Conservation (phyloP, 2,113 vertebrate species). For the Lonchura striata region DNA sequence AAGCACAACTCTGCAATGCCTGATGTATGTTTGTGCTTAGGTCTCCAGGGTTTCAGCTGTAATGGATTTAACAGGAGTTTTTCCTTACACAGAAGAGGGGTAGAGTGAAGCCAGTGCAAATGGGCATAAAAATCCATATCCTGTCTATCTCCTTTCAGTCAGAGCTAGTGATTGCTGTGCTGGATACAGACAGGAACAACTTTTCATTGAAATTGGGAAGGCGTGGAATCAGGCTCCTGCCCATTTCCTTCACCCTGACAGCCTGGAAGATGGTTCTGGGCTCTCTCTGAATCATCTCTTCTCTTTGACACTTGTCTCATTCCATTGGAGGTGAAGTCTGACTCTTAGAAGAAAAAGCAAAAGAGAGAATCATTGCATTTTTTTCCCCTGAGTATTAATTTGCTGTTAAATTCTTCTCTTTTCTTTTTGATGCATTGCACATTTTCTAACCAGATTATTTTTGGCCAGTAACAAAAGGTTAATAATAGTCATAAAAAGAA, state of each 20-base stretch:
- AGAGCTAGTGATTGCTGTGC: neutral
- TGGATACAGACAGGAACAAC: neutral
- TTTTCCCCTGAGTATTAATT: neutral
- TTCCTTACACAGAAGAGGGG: neutral
- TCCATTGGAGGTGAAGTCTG: neutral
- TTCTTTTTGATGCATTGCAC: slow-evolving; percentile 52
- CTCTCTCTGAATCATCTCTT: neutral
- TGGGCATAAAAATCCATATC: no score
- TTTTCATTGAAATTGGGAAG: neutral
- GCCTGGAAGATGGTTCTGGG: neutral
- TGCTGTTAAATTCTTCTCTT: slow-evolving; percentile 9
- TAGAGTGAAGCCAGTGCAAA: neutral
- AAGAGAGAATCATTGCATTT: neutral
- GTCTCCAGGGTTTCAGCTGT: neutral
- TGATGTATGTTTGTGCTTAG: neutral
- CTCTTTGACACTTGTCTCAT: neutral
- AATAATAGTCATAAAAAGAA: slow-evolving; percentile 65
- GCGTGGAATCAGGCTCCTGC: neutral
- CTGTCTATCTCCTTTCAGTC: neutral
- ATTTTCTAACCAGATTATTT: slow-evolving; percentile 64
- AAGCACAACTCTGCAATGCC: neutral
- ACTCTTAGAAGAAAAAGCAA: neutral
- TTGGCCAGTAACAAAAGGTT: slow-evolving; percentile 64
- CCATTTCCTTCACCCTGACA: accelerated
- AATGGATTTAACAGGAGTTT: neutral